Evolutionary conservation across 2,113 vertebrate species (phyloP).

Genomic region (Toxostoma redivivum): DNA sequence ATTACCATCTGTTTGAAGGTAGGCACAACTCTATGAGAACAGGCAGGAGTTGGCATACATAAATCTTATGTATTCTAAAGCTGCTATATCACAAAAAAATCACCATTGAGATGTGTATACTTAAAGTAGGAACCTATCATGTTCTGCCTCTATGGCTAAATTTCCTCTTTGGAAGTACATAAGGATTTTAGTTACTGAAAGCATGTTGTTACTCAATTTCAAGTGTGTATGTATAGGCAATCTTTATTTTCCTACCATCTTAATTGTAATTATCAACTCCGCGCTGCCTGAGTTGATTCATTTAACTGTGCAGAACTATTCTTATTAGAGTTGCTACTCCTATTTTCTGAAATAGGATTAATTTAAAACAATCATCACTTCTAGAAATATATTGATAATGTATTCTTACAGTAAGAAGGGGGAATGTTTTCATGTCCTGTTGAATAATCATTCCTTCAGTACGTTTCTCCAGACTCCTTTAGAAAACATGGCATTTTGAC

Average conservation of each 20-base stretch:
- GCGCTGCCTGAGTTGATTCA: neutral
- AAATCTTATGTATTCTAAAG: neutral
- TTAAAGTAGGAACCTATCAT: neutral
- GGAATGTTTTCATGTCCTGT: neutral
- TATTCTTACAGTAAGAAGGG: neutral
- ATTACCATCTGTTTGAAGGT: conserved; percentile 27
- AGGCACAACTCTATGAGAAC: neutral
- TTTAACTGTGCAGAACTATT: conserved; percentile 6
- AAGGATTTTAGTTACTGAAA: neutral
- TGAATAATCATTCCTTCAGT: neutral
- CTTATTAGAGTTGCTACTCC: neutral
- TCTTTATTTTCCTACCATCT: neutral
- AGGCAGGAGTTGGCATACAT: neutral
- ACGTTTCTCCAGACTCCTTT: neutral
- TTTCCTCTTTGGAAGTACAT: neutral
- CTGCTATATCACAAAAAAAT: neutral
- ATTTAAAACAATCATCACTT: neutral
- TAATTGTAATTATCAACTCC: neutral
- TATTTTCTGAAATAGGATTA: conserved; percentile 3
- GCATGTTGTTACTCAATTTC: neutral
- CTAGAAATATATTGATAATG: neutral
- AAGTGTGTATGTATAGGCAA: neutral
- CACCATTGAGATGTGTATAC: neutral
- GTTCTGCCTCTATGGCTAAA: neutral
- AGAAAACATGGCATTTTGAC: neutral